Evolutionary conservation across 1,140 invertebrate genomes (phyloP), one percentile per base, ranked within the genome.

Genomic region (Anadara kagoshimensis): DNA sequence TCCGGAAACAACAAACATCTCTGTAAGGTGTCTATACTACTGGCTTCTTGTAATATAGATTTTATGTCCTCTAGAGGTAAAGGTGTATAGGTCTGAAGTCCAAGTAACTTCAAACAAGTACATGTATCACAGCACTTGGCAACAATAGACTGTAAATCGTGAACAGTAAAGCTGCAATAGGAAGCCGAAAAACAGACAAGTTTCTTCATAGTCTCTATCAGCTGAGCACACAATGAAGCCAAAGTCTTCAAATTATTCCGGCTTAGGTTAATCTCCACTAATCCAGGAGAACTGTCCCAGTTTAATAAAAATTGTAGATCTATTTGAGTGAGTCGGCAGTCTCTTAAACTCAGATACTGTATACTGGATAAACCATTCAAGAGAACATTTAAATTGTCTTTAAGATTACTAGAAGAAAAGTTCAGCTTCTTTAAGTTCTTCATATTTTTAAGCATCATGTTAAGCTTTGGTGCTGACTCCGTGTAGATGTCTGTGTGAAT

Each of bases 191-290:
- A 82, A 77, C 84, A 86, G n/a, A 76, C 72, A 11, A 87, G 69
- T 14, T 58, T 49, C 12, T 73, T 70, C 77, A 85, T 81, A 20
- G 64, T 69, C 11, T 70, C 56, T 41, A 87, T 43, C 64, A 86
- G 24, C 12, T 47, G 58, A 4, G 73, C 65, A 43, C 76, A 57
- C 41, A 67, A 54, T 26, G 66, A 44, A 0, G 58, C 66, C n/a
- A 69, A 56, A 14, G 41, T 62, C 20, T 79, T 62, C 7, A 87
- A 69, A 69, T 81, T 83, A 68, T 87, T 87, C 56, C 84, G 75
- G 69, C 85, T 87, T 14, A 87, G 61, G 62, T 87, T 86, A 47
- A 87, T 53, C 53, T 87, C 85, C 20, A 76, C 62, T 12, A 87
- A 65, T n/a, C 57, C 64, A 0, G 56, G 10, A 7, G 85, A 24